phyloP scores from a whole-genome alignment of 2,113 vertebrate genomes.

The Sorex fumeus region DNA sequence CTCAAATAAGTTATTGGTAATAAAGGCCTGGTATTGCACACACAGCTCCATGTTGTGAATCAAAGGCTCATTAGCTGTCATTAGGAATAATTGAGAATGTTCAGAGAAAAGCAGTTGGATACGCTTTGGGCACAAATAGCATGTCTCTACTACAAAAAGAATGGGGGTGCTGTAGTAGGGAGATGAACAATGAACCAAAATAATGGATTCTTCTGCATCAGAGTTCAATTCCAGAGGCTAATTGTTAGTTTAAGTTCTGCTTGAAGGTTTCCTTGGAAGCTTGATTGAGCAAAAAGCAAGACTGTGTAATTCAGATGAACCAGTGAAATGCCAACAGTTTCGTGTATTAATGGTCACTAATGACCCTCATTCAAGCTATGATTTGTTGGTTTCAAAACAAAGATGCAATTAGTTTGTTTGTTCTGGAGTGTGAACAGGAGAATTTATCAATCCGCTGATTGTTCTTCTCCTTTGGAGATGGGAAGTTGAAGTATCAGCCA shows the following conservation, averaged over 20 bases:
- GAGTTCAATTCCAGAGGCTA: constrained; percentile 63
- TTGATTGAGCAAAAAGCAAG: constrained; percentile 63
- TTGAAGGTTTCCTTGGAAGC: constrained; percentile 43
- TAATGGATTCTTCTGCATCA: constrained; percentile 59
- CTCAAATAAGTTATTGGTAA: neutral
- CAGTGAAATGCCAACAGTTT: constrained; percentile 63
- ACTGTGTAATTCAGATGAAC: constrained; percentile 55
- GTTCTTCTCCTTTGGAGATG: neutral
- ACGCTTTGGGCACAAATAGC: constrained; percentile 35
- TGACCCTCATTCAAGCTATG: constrained; percentile 71
- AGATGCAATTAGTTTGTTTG: constrained; percentile 67
- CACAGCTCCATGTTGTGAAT: neutral
- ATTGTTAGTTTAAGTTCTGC: constrained; percentile 64
- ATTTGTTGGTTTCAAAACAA: constrained; percentile 76
- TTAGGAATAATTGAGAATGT: neutral
- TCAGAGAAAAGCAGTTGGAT: neutral
- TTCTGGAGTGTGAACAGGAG: constrained; percentile 47
- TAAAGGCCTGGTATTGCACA: neutral
- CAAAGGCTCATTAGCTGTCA: neutral
- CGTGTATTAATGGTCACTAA: constrained; percentile 77
- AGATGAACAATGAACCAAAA: constrained; percentile 63
- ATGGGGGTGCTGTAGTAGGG: neutral
- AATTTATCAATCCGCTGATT: constrained; percentile 33
- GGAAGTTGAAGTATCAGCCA: neutral
- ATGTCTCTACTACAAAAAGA: neutral